Base-by-base conservation (phyloP, 2,888 invertebrate genomes). In the Leucania comma region DNA sequence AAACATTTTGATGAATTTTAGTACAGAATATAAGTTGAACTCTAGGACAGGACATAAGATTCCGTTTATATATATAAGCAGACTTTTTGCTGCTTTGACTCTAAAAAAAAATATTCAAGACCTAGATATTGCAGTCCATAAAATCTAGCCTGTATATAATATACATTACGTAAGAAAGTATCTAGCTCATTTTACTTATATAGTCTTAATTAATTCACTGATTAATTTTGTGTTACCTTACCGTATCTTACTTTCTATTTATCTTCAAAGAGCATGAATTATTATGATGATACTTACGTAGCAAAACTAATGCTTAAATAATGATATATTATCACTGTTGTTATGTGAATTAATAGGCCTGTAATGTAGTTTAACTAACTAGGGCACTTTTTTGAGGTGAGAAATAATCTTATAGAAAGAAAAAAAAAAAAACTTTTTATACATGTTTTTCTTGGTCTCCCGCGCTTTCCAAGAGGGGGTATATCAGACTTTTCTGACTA, bases 221-320 rank as follows among this genome's bases (percentile, higher is more conserved):
- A 50, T 26, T 32, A 38, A 54, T 48, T 51, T 29, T 6, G 14
- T 48, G 35, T 46, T 76, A 17, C 46, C 29, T 12, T 24, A 50
- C 53, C 78, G 48, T 58, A 12, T 24, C 20, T 32, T 20, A 60
- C 75, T 78, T 75, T 75, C 71, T 22, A 56, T 69, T 70, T 78
- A 22, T 54, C 17, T 62, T 32, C 9, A 17, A 22, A 59, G 24
- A 48, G 9, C 48, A 60, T 42, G 32, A 32, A 20, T 62, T 5
- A n/a, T 70, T 70, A 62, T 63, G 12, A n/a, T n/a, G 32, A 22
- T 29, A 26, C 32, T 70, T 59, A 78, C 1, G 26, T 54, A 78
- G 71, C 42, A 22, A 4, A 53, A 3, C 20, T 53, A 58, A 58
- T 53, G 46, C 9, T 46, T 53, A 24, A 46, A 57, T 51, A 53